Evolutionary conservation across 2,888 invertebrate species (phyloP).

Genomic region (Harpalus rufipes): DNA sequence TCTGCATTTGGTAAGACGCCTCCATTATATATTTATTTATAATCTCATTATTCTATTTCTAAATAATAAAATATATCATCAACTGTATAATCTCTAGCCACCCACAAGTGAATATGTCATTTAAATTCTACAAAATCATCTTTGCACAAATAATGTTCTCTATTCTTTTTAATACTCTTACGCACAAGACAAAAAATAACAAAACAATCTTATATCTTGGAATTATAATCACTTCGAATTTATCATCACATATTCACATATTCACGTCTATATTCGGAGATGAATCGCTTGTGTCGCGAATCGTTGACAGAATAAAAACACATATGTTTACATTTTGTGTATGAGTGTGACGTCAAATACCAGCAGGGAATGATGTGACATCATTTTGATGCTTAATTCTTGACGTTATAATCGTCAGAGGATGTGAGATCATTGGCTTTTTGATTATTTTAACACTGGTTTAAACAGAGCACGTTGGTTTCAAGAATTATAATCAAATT

Average conservation of each 20-base stretch:
- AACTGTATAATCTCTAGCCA: background rate
- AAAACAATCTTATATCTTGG: background rate
- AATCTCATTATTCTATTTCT: background rate
- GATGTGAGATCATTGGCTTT: background rate
- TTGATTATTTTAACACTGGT: background rate
- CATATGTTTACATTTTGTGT: background rate
- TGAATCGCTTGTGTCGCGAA: conserved; percentile 24
- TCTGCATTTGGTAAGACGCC: background rate
- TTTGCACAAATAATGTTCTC: background rate
- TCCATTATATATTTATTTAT: background rate
- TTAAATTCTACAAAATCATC: background rate
- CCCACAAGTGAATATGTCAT: background rate
- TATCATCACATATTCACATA: conserved; percentile 7
- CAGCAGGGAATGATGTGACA: background rate
- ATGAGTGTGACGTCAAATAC: background rate
- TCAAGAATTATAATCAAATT: background rate
- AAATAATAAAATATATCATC: background rate
- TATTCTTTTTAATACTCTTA: conserved; percentile 4
- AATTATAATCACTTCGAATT: background rate
- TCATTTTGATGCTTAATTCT: background rate
- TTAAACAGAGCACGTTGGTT: background rate
- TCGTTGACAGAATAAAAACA: conserved; percentile 42
- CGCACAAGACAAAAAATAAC: background rate
- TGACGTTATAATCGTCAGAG: background rate
- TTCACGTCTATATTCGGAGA: conserved; percentile 46